These are phyloP conservation scores for Hycleus phaleratus DNA, from an alignment of 1,140 invertebrate species.

Conservation along the genomic window DNA sequence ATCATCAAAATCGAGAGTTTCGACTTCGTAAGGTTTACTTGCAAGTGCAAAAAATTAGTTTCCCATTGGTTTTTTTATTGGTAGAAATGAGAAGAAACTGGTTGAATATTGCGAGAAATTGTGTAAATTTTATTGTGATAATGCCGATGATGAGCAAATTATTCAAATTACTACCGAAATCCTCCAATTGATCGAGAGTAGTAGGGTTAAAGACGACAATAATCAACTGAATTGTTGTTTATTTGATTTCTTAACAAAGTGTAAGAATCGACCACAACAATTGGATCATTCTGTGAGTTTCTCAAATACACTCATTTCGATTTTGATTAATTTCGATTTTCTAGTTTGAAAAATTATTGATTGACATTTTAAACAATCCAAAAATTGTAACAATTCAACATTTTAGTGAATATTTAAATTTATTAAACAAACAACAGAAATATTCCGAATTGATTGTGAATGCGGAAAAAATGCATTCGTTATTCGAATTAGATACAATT, in stretches of 20 bases:
- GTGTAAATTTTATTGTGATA: background rate
- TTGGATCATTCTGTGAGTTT: background rate
- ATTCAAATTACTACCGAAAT: conserved; percentile 5
- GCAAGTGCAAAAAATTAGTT: conserved; percentile 12
- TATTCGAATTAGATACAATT: conserved; percentile 44
- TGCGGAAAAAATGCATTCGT: conserved; percentile 44
- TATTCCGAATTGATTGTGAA: conserved; percentile 41
- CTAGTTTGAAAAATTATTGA: conserved; percentile 23
- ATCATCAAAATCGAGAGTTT: too few relatives aligned
- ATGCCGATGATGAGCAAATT: too few relatives aligned
- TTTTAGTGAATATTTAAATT: conserved; percentile 49
- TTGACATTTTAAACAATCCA: conserved; percentile 8
- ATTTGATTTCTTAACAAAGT: background rate
- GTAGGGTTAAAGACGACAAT: background rate
- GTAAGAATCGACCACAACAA: background rate
- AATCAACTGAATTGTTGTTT: background rate
- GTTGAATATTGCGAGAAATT: conserved; percentile 29
- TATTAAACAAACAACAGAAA: conserved; percentile 47
- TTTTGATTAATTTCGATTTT: conserved; percentile 4
- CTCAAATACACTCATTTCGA: background rate
- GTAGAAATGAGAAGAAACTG: conserved; percentile 27
- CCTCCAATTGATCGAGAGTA: background rate
- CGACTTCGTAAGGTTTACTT: background rate
- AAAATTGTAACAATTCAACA: conserved; percentile 32
- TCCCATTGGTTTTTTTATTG: conserved; percentile 6